Percentiles rank a stretch among this genome's conserved stretches.
Conservation (phyloP, 2,113 vertebrate genomes). For the Ifrita kowaldi region DNA sequence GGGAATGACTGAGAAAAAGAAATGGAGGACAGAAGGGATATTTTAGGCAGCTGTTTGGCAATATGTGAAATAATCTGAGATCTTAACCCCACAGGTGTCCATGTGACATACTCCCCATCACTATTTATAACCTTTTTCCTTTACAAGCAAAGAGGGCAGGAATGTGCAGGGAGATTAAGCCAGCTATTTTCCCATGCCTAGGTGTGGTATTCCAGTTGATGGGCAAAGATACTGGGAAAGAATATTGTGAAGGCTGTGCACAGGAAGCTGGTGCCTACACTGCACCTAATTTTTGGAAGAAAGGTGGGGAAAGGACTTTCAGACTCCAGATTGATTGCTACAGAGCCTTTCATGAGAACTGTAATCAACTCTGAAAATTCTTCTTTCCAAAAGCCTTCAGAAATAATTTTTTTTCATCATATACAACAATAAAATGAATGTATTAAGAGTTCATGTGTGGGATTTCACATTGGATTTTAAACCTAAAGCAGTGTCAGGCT, state of each 20-base stretch:
- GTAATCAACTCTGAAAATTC: not conserved
- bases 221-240: not conserved
- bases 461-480: not conserved
- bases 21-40: not conserved
- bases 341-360: not conserved
- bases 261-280: not conserved
- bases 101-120: not conserved
- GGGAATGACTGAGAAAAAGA: not conserved
- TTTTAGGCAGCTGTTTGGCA: not conserved
- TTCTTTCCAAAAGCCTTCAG: not conserved
- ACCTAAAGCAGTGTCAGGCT: not conserved
- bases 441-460: not conserved
- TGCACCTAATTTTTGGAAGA: not conserved
- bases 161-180: not conserved
- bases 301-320: not conserved
- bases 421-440: not conserved
- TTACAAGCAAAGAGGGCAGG: not conserved
- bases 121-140: not conserved
- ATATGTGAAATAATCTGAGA: not conserved
- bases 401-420: not conserved
- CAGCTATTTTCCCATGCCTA: not conserved
- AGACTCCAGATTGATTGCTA: not conserved
- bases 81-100: not conserved
- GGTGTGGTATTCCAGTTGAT: not conserved
- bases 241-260: not conserved